phyloP scores from a whole-genome alignment of 2,888 invertebrate genomes.

The Epistrophella euchroma region DNA sequence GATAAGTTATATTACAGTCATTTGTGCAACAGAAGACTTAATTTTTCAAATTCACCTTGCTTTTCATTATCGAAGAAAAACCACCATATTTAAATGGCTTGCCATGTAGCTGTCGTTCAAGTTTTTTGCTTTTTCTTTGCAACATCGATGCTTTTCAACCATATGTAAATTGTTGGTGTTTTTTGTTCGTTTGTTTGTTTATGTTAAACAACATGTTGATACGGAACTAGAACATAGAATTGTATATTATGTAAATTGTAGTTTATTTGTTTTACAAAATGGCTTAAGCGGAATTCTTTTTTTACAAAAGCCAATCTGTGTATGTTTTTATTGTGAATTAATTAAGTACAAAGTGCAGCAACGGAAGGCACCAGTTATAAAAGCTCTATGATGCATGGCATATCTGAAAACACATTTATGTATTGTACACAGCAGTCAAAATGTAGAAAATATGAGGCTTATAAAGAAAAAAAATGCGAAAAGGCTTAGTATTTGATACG shows the following conservation, averaged over 20 bases:
- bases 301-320: constrained; percentile 35
- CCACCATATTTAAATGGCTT: constrained; percentile 8
- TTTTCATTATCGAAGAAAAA: constrained; percentile 15
- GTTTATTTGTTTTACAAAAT: not conserved
- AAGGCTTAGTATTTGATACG: no score
- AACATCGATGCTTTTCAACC: constrained; percentile 20
- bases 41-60: constrained; percentile 44
- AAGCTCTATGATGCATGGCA: not conserved
- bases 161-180: not conserved
- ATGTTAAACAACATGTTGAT: constrained; percentile 53
- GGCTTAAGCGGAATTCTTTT: constrained; percentile 9
- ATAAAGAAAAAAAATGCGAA: no score
- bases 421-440: not conserved
- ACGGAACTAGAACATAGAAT: constrained; percentile 56
- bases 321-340: constrained; percentile 6
- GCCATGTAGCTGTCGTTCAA: constrained; percentile 26
- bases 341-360: constrained; percentile 27
- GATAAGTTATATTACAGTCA: not conserved
- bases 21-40: constrained; percentile 17
- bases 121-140: constrained; percentile 18
- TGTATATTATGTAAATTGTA: constrained; percentile 13
- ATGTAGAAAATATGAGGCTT: not conserved
- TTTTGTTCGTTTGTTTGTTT: constrained; percentile 8
- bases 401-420: not conserved
- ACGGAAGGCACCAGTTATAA: constrained; percentile 8